Percentiles rank a stretch among this genome's conserved stretches.
Evolutionary conservation across 1,140 invertebrate genomes (phyloP).

Genomic region (Polyergus mexicanus): DNA sequence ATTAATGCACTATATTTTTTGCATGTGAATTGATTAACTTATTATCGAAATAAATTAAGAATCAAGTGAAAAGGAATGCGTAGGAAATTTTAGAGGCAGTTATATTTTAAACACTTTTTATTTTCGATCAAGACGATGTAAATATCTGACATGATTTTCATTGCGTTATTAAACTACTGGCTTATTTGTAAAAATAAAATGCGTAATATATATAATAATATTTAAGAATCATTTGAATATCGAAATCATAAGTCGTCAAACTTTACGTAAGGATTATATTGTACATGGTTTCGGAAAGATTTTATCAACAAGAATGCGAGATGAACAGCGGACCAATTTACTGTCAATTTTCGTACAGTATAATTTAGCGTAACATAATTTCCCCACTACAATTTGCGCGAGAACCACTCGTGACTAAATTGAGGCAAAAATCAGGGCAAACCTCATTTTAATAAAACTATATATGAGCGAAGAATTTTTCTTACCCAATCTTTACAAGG

Average conservation of each 20-base stretch:
- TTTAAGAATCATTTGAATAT: background rate
- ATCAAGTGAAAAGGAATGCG: background rate
- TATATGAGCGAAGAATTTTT: conserved; percentile 11
- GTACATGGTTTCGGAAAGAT: conserved; percentile 27
- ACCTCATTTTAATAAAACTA: conserved; percentile 7
- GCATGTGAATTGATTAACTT: background rate
- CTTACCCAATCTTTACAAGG: background rate
- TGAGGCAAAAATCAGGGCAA: conserved; percentile 9
- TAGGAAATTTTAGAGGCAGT: background rate
- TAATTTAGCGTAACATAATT: conserved; percentile 42
- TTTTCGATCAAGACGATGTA: background rate
- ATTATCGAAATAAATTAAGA: background rate
- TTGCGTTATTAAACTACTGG: too few species aligned
- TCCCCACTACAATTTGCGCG: background rate
- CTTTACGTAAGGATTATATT: conserved; percentile 22
- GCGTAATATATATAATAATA: too few species aligned
- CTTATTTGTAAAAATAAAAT: too few species aligned
- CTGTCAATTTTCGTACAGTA: conserved; percentile 37
- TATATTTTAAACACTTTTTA: background rate
- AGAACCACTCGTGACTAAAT: conserved; percentile 5
- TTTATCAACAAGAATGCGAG: conserved; percentile 28
- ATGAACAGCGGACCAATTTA: conserved; percentile 40
- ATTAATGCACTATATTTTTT: background rate
- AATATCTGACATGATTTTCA: background rate
- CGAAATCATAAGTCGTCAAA: conserved; percentile 24